phyloP scores from a whole-genome alignment of 2,888 invertebrate genomes.

The Chloroclystis v-ata region DNA sequence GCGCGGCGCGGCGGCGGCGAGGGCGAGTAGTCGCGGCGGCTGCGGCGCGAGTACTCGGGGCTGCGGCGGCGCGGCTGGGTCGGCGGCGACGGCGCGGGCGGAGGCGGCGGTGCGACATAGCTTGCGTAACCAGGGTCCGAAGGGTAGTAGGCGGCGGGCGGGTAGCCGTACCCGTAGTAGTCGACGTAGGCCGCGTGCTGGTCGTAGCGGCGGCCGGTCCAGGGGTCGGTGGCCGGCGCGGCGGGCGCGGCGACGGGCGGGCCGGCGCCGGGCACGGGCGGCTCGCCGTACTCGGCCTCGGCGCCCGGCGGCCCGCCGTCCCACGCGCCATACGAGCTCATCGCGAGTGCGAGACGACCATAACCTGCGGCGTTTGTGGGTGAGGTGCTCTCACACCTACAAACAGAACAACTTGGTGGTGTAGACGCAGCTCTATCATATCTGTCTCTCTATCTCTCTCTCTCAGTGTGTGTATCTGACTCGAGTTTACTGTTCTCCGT shows the following conservation, averaged over 20 bases:
- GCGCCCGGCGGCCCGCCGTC: slow-evolving; percentile 76
- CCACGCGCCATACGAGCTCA: slow-evolving; percentile 74
- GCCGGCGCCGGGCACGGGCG: slow-evolving; percentile 55
- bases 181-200: slow-evolving; percentile 55
- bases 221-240: slow-evolving; percentile 66
- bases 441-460: no score
- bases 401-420: slow-evolving; percentile 84
- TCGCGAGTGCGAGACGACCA: slow-evolving; percentile 67
- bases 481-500: slow-evolving; percentile 57
- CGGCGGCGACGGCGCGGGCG: slow-evolving; percentile 31
- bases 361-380: slow-evolving; percentile 79
- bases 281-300: slow-evolving; percentile 68
- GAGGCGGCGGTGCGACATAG: slow-evolving; percentile 35
- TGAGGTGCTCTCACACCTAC: slow-evolving; percentile 81
- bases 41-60: slow-evolving; percentile 23
- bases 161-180: slow-evolving; percentile 47
- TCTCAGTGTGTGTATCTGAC: no score
- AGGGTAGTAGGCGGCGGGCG: slow-evolving; percentile 25
- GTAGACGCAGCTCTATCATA: slow-evolving; percentile 69
- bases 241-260: slow-evolving; percentile 57
- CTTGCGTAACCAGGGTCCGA: slow-evolving; percentile 13
- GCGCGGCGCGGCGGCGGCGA: slow-evolving; percentile 49
- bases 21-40: slow-evolving; percentile 46
- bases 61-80: slow-evolving; percentile 3
- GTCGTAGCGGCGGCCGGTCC: slow-evolving; percentile 70